These are phyloP conservation scores for Drosophila anomalipes DNA, from an alignment of 2,888 invertebrate genomes.

Conservation along the genomic window DNA sequence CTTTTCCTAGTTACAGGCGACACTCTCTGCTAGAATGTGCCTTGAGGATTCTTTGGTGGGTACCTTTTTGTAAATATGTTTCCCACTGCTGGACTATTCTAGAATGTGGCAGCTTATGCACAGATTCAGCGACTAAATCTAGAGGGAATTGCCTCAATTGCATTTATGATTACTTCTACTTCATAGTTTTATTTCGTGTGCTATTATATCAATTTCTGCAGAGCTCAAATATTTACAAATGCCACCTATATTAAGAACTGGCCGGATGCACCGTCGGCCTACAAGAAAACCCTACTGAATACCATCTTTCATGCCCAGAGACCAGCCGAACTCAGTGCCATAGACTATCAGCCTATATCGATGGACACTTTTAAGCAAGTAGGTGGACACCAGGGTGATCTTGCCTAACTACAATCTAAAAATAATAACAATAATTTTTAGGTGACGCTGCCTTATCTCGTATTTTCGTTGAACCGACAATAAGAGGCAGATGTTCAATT, in stretches of 20 bases:
- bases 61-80: slow-evolving; percentile 53
- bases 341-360: slow-evolving; percentile 69
- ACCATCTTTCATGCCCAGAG: slow-evolving; percentile 72
- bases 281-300: slow-evolving; percentile 67
- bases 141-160: neutral
- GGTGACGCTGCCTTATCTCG: neutral
- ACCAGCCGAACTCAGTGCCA: slow-evolving; percentile 63
- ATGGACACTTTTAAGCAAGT: slow-evolving; percentile 74
- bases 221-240: slow-evolving; percentile 62
- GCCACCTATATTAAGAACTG: slow-evolving; percentile 74
- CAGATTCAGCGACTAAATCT: slow-evolving; percentile 33
- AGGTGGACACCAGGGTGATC: neutral
- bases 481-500: neutral
- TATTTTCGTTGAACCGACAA: neutral
- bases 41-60: slow-evolving; percentile 29
- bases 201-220: slow-evolving; percentile 52
- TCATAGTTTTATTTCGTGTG: slow-evolving; percentile 53
- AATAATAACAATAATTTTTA: neutral
- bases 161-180: slow-evolving; percentile 40
- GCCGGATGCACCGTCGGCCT: slow-evolving; percentile 64
- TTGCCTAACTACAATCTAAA: neutral
- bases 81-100: slow-evolving; percentile 47
- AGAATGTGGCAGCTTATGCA: slow-evolving; percentile 28
- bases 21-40: too few relatives aligned
- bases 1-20: neutral